Evolutionary conservation across 2,888 invertebrate species (phyloP), one percentile per base, ranked within the genome.

Genomic region (Euphydryas editha): DNA sequence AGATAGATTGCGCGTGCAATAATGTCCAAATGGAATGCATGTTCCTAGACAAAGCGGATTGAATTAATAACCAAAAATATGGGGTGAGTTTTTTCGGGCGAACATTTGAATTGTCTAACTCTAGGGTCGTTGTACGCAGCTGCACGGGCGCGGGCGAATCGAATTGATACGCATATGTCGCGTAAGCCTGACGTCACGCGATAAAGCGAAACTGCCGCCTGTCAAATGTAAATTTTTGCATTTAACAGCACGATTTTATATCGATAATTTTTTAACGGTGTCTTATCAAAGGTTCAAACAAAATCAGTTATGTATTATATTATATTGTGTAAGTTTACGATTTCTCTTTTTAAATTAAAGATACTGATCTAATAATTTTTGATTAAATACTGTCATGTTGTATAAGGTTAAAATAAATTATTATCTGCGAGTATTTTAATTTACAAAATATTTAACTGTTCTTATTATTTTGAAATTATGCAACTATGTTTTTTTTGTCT

Each of bases 51-150:
- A 89, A 90, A 84, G 83, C 80, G 75, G 67, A 77, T 79, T 79
- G 85, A 81, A 88, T 89, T 90, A 91, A 90, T 90, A 84, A 82
- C 80, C 80, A 77, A 81, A 85, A 86, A 84, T 86, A 84, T 83
- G 74, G 88, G 89, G 89, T 82, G 82, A 72, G 70, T 84, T 86
- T 83, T 87, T 84, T n/a, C 79, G 73, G 76, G 71, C 72, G 69
- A 78, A 71, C 73, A 77, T 80, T 78, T 79, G 77, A 77, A 79
- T 81, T 76, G 79, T 76, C 76, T 76, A 73, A 67, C 65, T 51
- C 67, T 75, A 82, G 88, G 90, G 88, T 86, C 87, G 86, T 79
- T 81, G 87, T 72, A 78, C 86, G 89, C 91, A 91, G 91, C 92
- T 91, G 91, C 87, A 87, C 85, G 81, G 83, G 85, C 84, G 81